phyloP scores from a whole-genome alignment of 1,140 invertebrate genomes.

The Coenobita brevimanus region DNA sequence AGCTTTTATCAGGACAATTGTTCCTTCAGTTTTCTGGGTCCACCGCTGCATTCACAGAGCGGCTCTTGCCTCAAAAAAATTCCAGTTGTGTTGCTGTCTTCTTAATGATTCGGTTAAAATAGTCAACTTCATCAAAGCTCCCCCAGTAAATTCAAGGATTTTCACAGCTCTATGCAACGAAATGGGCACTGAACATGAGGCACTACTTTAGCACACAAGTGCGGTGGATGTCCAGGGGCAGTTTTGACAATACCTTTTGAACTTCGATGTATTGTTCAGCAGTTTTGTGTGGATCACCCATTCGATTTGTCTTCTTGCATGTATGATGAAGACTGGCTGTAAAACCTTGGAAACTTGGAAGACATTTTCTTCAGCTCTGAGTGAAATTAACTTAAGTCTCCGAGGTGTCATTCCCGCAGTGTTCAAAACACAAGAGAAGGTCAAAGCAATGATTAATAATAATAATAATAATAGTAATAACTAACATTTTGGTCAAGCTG shows the following conservation, averaged over 20 bases:
- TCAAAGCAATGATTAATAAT: too few species aligned
- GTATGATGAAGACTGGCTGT: neutral
- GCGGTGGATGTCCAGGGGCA: neutral
- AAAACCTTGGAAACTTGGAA: constrained; percentile 19
- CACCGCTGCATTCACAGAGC: too few species aligned
- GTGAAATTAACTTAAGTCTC: neutral
- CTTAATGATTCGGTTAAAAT: constrained; percentile 19
- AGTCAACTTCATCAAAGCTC: constrained; percentile 25
- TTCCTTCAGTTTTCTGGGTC: constrained; percentile 26
- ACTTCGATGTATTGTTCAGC: constrained; percentile 7
- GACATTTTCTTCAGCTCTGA: neutral
- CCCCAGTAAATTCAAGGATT: constrained; percentile 11
- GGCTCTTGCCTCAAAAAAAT: too few species aligned
- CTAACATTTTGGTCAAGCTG: too few species aligned
- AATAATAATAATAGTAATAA: too few species aligned
- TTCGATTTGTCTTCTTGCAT: constrained; percentile 15
- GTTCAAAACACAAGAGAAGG: constrained; percentile 8
- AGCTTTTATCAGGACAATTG: constrained; percentile 15
- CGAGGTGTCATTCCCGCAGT: neutral
- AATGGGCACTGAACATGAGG: neutral
- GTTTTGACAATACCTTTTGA: constrained; percentile 31
- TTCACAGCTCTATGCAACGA: constrained; percentile 14
- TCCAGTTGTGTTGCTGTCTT: neutral
- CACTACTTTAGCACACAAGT: constrained; percentile 25
- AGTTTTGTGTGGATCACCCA: constrained; percentile 16